Evolutionary conservation across 2,113 vertebrate species (phyloP).

Genomic region (Antigone vipio): DNA sequence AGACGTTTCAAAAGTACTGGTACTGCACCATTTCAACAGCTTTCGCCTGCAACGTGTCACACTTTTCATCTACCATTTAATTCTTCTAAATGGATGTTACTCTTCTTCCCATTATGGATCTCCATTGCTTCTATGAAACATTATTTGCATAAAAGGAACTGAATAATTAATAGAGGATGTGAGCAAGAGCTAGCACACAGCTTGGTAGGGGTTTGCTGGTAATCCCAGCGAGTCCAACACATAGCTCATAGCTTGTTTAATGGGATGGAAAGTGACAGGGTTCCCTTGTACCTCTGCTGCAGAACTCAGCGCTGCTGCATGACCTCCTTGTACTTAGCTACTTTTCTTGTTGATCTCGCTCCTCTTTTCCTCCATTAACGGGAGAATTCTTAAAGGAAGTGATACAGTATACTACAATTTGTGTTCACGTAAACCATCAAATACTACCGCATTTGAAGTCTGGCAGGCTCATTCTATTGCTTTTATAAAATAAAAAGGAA

Average conservation of each 20-base stretch:
- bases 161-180: slow-evolving; percentile 79
- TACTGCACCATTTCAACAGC: background rate
- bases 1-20: background rate
- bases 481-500: background rate
- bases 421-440: background rate
- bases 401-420: background rate
- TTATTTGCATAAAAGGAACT: slow-evolving; percentile 81
- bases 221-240: slow-evolving; percentile 72
- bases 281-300: slow-evolving; percentile 77
- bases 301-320: slow-evolving; percentile 63
- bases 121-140: slow-evolving; percentile 63
- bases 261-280: slow-evolving; percentile 82
- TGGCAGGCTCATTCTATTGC: background rate
- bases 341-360: slow-evolving; percentile 53
- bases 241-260: slow-evolving; percentile 79
- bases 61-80: slow-evolving; percentile 58
- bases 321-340: slow-evolving; percentile 57
- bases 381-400: slow-evolving; percentile 37
- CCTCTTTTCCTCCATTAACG: slow-evolving; percentile 45
- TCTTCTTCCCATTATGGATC: slow-evolving; percentile 53
- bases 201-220: slow-evolving; percentile 43
- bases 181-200: slow-evolving; percentile 73
- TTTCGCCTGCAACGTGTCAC: slow-evolving; percentile 4
- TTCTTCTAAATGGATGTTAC: slow-evolving; percentile 67
- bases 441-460: background rate